Conservation (phyloP, 2,888 invertebrate species). For the Keiferia lycopersicella region DNA sequence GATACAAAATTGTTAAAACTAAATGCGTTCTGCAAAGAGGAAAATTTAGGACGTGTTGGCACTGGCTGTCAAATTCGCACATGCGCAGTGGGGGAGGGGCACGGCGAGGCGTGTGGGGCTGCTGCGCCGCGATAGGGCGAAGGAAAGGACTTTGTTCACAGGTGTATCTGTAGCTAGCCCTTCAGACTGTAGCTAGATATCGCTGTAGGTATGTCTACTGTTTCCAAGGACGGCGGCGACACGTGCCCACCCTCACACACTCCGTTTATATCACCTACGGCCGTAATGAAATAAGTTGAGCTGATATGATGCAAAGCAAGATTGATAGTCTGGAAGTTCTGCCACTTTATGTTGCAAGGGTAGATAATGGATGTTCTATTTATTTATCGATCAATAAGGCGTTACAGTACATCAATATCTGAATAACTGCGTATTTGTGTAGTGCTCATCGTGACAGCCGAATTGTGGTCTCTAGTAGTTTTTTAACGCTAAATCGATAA, state of each 20-base stretch:
- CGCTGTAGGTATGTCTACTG: slow-evolving; percentile 33
- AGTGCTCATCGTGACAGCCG: no score
- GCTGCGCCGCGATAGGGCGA: slow-evolving; percentile 67
- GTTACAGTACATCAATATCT: background rate
- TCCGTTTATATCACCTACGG: background rate
- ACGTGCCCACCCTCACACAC: slow-evolving; percentile 45
- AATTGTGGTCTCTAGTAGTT: background rate
- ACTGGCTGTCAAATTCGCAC: slow-evolving; percentile 65
- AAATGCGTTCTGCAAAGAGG: slow-evolving; percentile 49
- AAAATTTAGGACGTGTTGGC: slow-evolving; percentile 67
- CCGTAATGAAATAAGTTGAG: background rate
- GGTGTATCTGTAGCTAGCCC: slow-evolving; percentile 41
- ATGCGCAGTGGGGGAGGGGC: slow-evolving; percentile 67
- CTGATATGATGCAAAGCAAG: background rate
- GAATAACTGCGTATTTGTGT: background rate
- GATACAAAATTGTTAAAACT: slow-evolving; percentile 14
- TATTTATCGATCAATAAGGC: slow-evolving; percentile 5
- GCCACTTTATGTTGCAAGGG: background rate
- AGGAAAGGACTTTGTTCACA: slow-evolving; percentile 45
- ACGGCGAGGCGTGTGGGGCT: slow-evolving; percentile 66
- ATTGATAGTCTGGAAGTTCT: background rate
- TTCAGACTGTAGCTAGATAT: slow-evolving; percentile 31
- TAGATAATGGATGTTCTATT: background rate
- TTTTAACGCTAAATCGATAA: background rate
- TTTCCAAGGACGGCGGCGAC: slow-evolving; percentile 68